These are phyloP conservation scores for Neomonachus schauinslandi DNA, from an alignment of 2,113 vertebrate species.

Conservation along the genomic window DNA sequence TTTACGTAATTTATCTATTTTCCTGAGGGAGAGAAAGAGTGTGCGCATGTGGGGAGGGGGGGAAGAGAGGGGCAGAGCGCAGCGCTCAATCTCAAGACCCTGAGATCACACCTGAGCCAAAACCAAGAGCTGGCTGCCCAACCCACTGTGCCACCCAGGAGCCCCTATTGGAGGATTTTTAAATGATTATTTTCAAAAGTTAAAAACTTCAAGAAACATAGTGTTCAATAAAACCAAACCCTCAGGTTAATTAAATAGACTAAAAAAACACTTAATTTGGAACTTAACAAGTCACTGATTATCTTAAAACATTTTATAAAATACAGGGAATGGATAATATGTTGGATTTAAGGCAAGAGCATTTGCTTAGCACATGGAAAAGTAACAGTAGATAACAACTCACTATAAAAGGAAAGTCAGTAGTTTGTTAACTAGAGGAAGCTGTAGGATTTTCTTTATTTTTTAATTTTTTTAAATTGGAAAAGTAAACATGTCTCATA, in stretches of 20 bases:
- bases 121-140: neutral
- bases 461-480: neutral
- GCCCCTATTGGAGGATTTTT: neutral
- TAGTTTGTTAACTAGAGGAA: neutral
- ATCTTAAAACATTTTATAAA: neutral
- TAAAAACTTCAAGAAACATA: neutral
- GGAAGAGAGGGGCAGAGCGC: neutral
- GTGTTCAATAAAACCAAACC: neutral
- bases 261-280: neutral
- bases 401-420: neutral
- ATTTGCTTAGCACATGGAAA: neutral
- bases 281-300: neutral
- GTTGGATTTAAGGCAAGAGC: neutral
- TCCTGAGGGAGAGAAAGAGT: neutral
- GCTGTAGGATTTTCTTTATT: neutral
- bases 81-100: neutral
- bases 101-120: neutral
- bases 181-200: neutral
- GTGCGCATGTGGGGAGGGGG: neutral
- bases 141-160: neutral
- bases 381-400: neutral
- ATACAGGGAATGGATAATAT: rapidly evolving
- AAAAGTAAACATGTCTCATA: neutral
- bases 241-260: neutral
- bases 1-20: too few relatives aligned